Evolutionary conservation across 2,888 invertebrate species (phyloP), one percentile per base, ranked within the genome.

Genomic region (Tetranychus piercei): DNA sequence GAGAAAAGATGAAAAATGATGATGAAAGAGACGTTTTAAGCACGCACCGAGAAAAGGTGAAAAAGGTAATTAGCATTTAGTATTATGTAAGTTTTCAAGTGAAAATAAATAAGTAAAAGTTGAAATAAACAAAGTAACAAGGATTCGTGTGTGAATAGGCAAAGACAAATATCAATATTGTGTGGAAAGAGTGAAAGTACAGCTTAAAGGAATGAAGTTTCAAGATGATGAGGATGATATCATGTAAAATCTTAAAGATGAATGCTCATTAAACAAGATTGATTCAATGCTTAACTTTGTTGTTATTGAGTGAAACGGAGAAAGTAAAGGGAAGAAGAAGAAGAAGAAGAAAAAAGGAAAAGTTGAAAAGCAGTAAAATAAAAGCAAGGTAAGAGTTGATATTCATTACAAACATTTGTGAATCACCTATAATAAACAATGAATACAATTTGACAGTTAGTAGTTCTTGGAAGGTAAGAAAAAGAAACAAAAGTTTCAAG

Each of bases 181-280:
- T 15, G 55, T 15, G 15, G 15, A 55, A 45, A n/a, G 7, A 69
- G 34, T 69, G 69, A 22, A 69, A 23, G 22, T 22, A 11, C 22
- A 69, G 9, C 69, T 22, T 69, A 69, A 69, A n/a, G n/a, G 69
- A 69, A 69, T 15, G 69, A 69, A 69, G 55, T 55, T 55, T 55
- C 11, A 55, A 55, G 55, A 8, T 55, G 45, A 45, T 8, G 45
- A 45, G 8, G 45, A 45, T 45, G 55, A 65, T 65, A n/a, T 18
- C 66, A 65, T 65, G 55, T 15, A 55, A 55, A 55, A 55, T 55
- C 55, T 55, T 55, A 55, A 55, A 55, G 55, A 55, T 55, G 55
- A 55, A 55, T 55, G 55, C 55, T 55, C 55, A 55, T 55, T 55
- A 55, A 55, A 55, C 55, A 55, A 55, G 55, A 55, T 55, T 55